These are phyloP conservation scores for Otis tarda DNA, from an alignment of 2,113 vertebrate species.

Conservation along the genomic window DNA sequence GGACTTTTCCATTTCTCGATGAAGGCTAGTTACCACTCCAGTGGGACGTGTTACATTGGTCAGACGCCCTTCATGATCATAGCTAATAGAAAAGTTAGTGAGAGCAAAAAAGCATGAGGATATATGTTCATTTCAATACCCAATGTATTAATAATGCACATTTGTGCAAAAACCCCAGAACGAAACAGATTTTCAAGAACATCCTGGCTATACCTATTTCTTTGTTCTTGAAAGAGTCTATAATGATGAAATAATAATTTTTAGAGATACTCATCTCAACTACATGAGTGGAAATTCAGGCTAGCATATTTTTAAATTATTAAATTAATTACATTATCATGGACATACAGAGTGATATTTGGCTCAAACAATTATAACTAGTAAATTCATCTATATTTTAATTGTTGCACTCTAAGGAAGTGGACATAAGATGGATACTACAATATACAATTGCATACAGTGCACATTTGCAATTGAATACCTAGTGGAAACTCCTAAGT, in stretches of 20 bases:
- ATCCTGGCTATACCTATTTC: constrained; percentile 8
- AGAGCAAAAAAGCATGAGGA: constrained; percentile 63
- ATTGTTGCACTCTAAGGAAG: background rate
- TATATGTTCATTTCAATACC: constrained; percentile 54
- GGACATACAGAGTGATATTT: background rate
- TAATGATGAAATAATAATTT: background rate
- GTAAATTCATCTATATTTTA: background rate
- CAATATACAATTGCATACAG: background rate
- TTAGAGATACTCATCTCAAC: constrained; percentile 5
- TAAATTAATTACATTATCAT: background rate
- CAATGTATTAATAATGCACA: constrained; percentile 54
- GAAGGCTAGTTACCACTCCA: constrained; percentile 96
- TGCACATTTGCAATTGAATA: background rate
- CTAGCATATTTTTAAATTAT: background rate
- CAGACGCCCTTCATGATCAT: constrained; percentile 96
- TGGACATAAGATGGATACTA: background rate
- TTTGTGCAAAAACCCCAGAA: constrained; percentile 37
- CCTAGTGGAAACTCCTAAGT: background rate
- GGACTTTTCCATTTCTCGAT: constrained; percentile 97
- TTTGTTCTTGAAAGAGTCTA: constrained; percentile 54
- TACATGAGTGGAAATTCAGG: constrained; percentile 1
- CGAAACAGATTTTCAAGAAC: constrained; percentile 62
- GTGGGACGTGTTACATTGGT: constrained; percentile 98
- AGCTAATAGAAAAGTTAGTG: constrained; percentile 81
- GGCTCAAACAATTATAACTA: background rate